phyloP scores from a whole-genome alignment of 2,888 invertebrate species.

The Pogonocherus hispidulus region DNA sequence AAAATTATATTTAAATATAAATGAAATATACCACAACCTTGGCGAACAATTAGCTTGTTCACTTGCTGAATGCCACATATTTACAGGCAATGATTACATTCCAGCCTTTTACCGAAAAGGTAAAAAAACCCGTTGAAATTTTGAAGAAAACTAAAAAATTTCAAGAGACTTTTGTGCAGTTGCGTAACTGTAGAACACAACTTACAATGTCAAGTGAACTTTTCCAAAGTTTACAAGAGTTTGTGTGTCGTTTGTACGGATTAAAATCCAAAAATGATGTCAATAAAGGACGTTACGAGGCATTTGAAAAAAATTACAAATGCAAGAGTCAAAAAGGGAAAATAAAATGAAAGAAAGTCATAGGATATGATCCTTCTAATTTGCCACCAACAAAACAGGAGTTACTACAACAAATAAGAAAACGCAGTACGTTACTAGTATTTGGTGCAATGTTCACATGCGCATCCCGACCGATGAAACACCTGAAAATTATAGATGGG shows the following conservation, averaged over 20 bases:
- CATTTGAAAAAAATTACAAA: constrained; percentile 51
- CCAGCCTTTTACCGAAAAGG: no score
- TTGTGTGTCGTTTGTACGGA: constrained; percentile 25
- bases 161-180: background rate
- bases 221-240: background rate
- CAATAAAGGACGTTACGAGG: constrained; percentile 50
- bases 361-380: constrained; percentile 36
- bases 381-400: constrained; percentile 16
- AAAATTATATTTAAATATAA: no score
- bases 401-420: background rate
- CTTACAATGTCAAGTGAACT: background rate
- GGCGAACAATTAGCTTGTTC: no score
- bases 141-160: background rate
- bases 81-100: no score
- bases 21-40: no score
- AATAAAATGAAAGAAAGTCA: constrained; percentile 43
- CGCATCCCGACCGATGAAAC: background rate
- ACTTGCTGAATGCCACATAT: no score
- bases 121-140: background rate
- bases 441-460: constrained; percentile 23
- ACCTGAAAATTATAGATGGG: constrained; percentile 1
- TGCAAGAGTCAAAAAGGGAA: constrained; percentile 45
- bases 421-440: background rate
- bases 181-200: background rate
- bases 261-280: constrained; percentile 44